phyloP scores from a whole-genome alignment of 2,113 vertebrate species.

The Barnardius zonarius region DNA sequence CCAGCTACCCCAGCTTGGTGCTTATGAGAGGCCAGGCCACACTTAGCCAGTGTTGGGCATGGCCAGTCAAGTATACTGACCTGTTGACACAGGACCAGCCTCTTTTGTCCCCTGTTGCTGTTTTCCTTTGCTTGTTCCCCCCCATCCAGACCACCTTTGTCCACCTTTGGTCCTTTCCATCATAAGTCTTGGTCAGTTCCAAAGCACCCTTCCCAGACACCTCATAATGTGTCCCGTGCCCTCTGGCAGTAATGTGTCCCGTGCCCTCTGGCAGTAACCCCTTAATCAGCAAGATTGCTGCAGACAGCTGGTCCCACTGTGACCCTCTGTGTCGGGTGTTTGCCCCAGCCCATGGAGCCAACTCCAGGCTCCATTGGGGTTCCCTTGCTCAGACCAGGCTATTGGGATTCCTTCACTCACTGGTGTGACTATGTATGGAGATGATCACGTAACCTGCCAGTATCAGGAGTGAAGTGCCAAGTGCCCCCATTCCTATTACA shows the following conservation, averaged over 20 bases:
- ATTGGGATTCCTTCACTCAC: neutral
- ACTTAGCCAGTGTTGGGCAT: neutral
- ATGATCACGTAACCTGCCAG: neutral
- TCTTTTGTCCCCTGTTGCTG: neutral
- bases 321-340: rapidly evolving
- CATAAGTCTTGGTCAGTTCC: neutral
- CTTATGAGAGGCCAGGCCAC: neutral
- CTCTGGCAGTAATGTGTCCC: neutral
- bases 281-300: neutral
- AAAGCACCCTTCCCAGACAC: neutral
- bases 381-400: neutral
- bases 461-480: rapidly evolving
- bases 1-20: neutral
- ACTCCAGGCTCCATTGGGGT: neutral
- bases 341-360: neutral
- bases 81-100: neutral
- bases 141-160: neutral
- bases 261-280: neutral
- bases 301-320: neutral
- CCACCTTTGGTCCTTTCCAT: neutral
- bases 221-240: neutral
- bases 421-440: rapidly evolving
- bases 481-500: neutral
- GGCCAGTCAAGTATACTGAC: neutral
- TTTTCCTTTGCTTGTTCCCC: neutral